Conservation (phyloP, 2,888 invertebrate genomes). For the Andrena chrysosceles region DNA sequence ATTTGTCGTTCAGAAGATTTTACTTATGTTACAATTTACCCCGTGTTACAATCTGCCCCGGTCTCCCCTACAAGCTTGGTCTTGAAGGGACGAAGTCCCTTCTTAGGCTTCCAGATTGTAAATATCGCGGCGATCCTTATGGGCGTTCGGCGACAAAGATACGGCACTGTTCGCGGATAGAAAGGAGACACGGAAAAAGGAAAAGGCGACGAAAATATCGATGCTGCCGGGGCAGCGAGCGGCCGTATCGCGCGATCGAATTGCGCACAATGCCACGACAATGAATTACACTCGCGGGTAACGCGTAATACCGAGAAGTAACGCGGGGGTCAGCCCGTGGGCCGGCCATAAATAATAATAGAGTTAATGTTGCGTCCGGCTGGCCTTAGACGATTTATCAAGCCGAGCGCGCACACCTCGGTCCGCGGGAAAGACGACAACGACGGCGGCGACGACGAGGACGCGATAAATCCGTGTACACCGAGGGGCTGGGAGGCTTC, state of each 20-base stretch:
- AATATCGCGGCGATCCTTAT: background rate
- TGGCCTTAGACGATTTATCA: constrained; percentile 53
- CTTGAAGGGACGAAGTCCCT: no score
- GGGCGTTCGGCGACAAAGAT: background rate
- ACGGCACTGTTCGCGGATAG: background rate
- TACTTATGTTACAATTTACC: no score
- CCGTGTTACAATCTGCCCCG: no score
- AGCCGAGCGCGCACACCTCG: background rate
- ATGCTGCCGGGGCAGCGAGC: background rate
- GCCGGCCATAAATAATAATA: constrained; percentile 63
- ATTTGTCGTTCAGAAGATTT: no score
- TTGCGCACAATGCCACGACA: constrained; percentile 16
- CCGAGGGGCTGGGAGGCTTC: background rate
- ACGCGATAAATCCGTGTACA: constrained; percentile 39
- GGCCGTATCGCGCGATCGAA: constrained; percentile 37
- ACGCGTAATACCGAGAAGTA: constrained; percentile 54
- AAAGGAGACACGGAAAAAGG: background rate
- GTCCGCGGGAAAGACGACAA: background rate
- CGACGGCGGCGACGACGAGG: no score
- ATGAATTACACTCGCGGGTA: constrained; percentile 47
- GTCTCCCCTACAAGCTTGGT: no score
- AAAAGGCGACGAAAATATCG: background rate
- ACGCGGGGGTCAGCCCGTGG: constrained; percentile 47
- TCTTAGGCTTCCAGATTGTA: background rate
- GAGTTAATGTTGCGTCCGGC: constrained; percentile 47